Conservation (phyloP, 2,113 vertebrate species). For the Leptocoma aspasia region DNA sequence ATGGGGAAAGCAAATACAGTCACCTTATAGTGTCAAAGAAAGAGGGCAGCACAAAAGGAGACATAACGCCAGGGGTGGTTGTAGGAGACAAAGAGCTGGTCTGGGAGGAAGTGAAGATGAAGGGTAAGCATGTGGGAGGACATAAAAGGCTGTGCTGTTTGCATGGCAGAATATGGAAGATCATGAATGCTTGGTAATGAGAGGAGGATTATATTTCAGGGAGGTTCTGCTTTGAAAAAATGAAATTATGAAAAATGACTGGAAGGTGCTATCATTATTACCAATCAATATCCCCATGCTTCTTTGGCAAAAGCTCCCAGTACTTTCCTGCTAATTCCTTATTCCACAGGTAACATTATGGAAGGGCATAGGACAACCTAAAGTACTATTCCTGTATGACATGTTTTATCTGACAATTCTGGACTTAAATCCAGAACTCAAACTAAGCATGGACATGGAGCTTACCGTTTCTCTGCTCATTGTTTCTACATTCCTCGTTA, state of each 20-base stretch:
- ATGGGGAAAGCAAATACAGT: background rate
- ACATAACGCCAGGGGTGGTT: background rate
- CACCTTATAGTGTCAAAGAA: background rate
- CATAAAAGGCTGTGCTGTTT: constrained; percentile 31
- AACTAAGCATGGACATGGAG: background rate
- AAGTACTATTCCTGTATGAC: background rate
- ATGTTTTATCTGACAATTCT: background rate
- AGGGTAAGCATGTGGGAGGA: background rate
- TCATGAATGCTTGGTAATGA: background rate
- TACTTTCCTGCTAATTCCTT: background rate
- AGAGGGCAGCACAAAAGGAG: background rate
- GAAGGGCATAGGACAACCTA: background rate
- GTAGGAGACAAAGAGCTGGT: constrained; percentile 2
- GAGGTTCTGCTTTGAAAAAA: background rate
- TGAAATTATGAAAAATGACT: background rate
- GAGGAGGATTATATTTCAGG: background rate
- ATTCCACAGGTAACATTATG: background rate
- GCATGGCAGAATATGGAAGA: constrained; percentile 1
- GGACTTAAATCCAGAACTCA: background rate
- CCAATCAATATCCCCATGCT: background rate
- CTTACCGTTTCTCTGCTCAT: background rate
- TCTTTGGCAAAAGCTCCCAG: background rate
- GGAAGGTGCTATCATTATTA: background rate
- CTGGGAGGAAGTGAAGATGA: constrained; percentile 19
- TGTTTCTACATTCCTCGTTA: background rate